Evolutionary conservation across 2,797 vertebrate species (phyloP), one percentile per base, ranked within the genome.

Genomic region (Neostethus bicornis): DNA sequence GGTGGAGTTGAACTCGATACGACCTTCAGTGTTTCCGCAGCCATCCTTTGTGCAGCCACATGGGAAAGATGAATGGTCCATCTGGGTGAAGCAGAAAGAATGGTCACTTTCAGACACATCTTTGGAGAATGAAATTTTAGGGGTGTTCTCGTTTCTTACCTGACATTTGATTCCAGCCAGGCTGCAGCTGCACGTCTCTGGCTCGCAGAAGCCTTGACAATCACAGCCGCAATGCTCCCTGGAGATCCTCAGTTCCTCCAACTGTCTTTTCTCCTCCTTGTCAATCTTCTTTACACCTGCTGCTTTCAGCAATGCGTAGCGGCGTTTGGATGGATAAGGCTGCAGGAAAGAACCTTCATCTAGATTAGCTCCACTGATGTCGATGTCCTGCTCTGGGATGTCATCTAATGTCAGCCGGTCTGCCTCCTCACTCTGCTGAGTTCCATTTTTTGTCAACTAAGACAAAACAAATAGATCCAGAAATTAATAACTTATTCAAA

Each of bases 81-180:
- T 97, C 97, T 98, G 88, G 1, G 9, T 41, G 37, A 42, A 51
- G 20, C 16, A 31, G 23, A 47, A 46, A 10, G n/a, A 56, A 60
- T 34, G 43, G 7, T 7, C 44, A 34, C 3, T 45, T 16, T 60
- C 49, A 24, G 29, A 29, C 9, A 44, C 39, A 11, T 42, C 1
- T 26, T 38, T 4, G 5, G 12, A 61, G 41, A 55, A 20, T 26
- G 19, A 57, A 19, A 19, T 52, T 45, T 43, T 20, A 2, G 1
- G 50, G 29, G 10, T 1, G 42, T 60, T 48, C 31, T 52, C 2
- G 2, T 5, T 57, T 66, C 80, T 61, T 73, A 99, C 97, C 95
- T 98, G 96, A 88, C 97, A 99, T 58, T 98, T 97, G 75, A 99
- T 98, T 72, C 97, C 96, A 0, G 95, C 96, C 67, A 97, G 76